Conservation (phyloP, 2,113 vertebrate species). For the Phaetusa simplex region DNA sequence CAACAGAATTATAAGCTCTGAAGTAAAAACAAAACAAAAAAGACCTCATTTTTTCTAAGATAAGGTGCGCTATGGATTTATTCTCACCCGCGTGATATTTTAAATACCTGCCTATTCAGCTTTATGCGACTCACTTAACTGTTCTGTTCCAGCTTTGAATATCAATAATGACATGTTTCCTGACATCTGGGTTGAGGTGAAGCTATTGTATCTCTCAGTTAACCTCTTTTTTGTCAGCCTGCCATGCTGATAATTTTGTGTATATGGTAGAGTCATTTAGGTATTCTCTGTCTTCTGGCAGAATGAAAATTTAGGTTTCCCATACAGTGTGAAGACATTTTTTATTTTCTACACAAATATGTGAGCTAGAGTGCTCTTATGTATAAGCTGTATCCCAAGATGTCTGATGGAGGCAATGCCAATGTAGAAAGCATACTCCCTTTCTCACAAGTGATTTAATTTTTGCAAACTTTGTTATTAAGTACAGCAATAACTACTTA, state of each 20-base stretch:
- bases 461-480: neutral
- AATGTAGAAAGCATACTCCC: neutral
- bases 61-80: neutral
- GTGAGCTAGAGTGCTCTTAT: neutral
- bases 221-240: constrained; percentile 46
- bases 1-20: neutral
- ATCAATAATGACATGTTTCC: constrained; percentile 47
- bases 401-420: neutral
- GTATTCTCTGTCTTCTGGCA: neutral
- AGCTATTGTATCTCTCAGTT: constrained; percentile 43
- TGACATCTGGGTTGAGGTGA: constrained; percentile 55
- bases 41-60: neutral
- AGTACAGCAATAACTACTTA: neutral
- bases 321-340: neutral
- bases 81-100: neutral
- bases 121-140: constrained; percentile 35
- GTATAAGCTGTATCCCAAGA: neutral
- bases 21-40: neutral
- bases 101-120: constrained; percentile 39
- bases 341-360: neutral
- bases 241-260: constrained; percentile 2
- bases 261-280: neutral
- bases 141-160: constrained; percentile 38
- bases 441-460: neutral
- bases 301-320: neutral